Percentiles rank a stretch among this genome's conserved stretches.
These are phyloP conservation scores for Diploptera punctata DNA, from an alignment of 2,888 invertebrate species.

Conservation along the genomic window DNA sequence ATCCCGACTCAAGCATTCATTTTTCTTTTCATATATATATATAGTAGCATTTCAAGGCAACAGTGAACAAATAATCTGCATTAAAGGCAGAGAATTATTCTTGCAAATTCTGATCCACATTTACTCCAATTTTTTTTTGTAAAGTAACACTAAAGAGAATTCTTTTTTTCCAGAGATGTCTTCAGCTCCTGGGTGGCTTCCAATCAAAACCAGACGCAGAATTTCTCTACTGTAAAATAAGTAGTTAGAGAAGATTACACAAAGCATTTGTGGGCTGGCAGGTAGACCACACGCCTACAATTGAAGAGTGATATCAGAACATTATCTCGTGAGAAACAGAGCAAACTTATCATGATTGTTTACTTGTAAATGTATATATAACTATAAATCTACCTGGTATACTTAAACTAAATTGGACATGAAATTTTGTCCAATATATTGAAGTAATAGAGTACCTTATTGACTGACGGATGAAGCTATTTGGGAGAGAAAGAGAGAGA, in stretches of 20 bases:
- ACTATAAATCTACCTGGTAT: slow-evolving; percentile 39
- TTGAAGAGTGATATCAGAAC: slow-evolving; percentile 10
- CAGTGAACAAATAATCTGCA: background rate
- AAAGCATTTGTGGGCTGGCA: background rate
- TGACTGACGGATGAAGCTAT: too few species aligned
- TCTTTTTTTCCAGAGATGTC: slow-evolving; percentile 75
- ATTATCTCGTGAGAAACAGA: slow-evolving; percentile 2
- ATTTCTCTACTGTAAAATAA: slow-evolving; percentile 82
- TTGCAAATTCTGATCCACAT: too few species aligned
- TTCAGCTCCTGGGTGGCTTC: slow-evolving; percentile 89
- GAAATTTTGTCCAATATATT: slow-evolving; percentile 32
- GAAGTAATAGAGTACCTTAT: slow-evolving; percentile 40
- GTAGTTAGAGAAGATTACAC: slow-evolving; percentile 2
- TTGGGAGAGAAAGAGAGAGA: slow-evolving; percentile 4
- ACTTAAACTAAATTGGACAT: slow-evolving; percentile 36
- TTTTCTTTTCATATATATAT: too few species aligned
- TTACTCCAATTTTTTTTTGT: too few species aligned
- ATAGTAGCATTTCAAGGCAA: too few species aligned
- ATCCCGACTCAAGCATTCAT: too few species aligned
- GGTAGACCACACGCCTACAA: slow-evolving; percentile 20
- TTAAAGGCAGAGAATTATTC: too few species aligned
- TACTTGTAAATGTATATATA: slow-evolving; percentile 40
- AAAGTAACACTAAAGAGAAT: too few species aligned
- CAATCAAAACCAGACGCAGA: slow-evolving; percentile 80
- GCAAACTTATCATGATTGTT: slow-evolving; percentile 35